Percentiles rank a stretch among this genome's conserved stretches.
Evolutionary conservation across 2,113 vertebrate species (phyloP).

Genomic region (Procavia capensis): DNA sequence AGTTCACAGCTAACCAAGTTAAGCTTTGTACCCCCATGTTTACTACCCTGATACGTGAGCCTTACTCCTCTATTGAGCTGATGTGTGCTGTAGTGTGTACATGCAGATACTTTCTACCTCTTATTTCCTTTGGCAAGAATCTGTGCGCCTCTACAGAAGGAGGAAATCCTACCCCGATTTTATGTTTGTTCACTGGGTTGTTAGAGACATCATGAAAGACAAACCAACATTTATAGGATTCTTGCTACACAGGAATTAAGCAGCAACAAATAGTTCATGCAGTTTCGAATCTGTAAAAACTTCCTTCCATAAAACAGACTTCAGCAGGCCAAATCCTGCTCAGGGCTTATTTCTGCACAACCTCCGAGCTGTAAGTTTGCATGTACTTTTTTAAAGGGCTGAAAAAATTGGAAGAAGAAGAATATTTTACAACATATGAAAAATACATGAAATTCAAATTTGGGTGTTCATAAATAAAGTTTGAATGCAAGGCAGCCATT

Average conservation of each 20-base stretch:
- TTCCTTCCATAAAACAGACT: neutral
- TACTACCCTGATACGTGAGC: neutral
- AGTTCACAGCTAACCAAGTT: too few species aligned
- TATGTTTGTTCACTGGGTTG: constrained; percentile 5
- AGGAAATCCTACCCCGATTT: constrained; percentile 53
- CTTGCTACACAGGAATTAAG: neutral
- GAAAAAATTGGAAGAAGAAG: neutral
- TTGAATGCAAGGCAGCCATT: neutral
- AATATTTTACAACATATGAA: neutral
- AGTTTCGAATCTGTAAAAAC: neutral
- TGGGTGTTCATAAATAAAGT: neutral
- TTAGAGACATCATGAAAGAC: neutral
- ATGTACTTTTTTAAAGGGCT: neutral
- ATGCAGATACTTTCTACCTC: fast-evolving
- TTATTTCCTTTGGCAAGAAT: neutral
- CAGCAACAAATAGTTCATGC: neutral
- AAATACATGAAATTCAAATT: constrained; percentile 12
- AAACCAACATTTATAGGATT: neutral
- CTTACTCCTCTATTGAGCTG: neutral
- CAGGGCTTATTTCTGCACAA: neutral
- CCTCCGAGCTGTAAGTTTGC: neutral
- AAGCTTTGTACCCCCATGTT: neutral
- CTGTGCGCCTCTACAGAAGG: neutral
- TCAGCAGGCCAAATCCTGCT: neutral
- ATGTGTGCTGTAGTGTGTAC: neutral